These are phyloP conservation scores for Eospalax fontanierii DNA, from an alignment of 2,797 vertebrate genomes.

Conservation along the genomic window DNA sequence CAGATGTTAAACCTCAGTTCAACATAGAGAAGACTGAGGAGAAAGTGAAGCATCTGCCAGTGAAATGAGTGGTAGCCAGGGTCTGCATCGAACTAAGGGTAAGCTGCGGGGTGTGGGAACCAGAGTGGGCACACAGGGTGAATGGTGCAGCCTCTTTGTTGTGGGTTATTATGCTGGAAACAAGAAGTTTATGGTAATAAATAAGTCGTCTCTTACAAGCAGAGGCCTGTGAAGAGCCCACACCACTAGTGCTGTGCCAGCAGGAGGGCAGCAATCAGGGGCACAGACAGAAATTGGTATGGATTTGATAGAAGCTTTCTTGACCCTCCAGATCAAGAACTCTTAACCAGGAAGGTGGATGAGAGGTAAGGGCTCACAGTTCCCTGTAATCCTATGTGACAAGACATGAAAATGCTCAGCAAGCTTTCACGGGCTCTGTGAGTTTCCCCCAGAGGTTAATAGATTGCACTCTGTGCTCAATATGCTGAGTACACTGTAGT, in stretches of 20 bases:
- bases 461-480: conserved; percentile 13
- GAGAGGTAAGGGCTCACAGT: neutral
- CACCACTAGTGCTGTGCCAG: neutral
- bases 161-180: neutral
- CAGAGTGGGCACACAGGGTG: too few relatives aligned
- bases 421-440: conserved; percentile 28
- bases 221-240: neutral
- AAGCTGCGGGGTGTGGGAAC: neutral
- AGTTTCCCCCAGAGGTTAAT: neutral
- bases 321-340: neutral
- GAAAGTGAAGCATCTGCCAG: neutral
- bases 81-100: neutral
- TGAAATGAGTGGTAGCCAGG: neutral
- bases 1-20: neutral
- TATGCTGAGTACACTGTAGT: neutral
- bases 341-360: neutral
- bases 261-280: neutral
- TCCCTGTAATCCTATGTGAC: neutral
- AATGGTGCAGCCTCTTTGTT: neutral
- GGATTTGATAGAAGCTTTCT: neutral
- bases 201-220: neutral
- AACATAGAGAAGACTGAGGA: neutral
- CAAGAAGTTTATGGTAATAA: neutral
- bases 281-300: neutral
- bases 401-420: conserved; percentile 5